Evolutionary conservation across 2,888 invertebrate species (phyloP), one percentile per base, ranked within the genome.

Genomic region (Xylota segnis): DNA sequence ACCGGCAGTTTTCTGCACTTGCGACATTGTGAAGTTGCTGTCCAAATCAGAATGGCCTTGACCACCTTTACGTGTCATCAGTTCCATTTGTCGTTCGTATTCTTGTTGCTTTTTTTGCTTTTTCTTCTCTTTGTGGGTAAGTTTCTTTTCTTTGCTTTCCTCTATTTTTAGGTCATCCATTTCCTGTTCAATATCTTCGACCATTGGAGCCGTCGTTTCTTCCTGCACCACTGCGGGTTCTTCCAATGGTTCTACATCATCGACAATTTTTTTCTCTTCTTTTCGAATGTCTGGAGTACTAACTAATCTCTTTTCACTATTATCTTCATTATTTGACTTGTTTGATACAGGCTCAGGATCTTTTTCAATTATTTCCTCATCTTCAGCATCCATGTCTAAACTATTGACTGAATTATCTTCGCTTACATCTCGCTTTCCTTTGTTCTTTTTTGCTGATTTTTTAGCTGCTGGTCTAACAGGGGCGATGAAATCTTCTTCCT

Each of bases 11-110:
- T 95, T 95, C 93, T 95, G 94, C 89, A 95, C 94, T 90, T 95
- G 95, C 4, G 99, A 99, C 86, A 99, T 97, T 4, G 99, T 98
- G 91, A 99, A 99, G 92, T 99, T 99, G 43, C 96, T 96, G 78
- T 97, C 98, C 14, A 98, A 93, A 75, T 97, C 97, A 47, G 97
- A 97, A 90, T 97, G 96, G 0, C 97, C 98, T 91, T 96, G 96
- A 0, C 97, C 97, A 18, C 97, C 97, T 91, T 97, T 96, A 91
- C 96, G 96, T 1, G 96, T 95, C 93, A 98, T 92, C 88, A 96
- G 91, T 91, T 98, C 97, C 94, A 98, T 94, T 90, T 97, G 96
- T 89, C 96, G 96, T 90, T 98, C 97, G 92, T 96, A 97, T 90
- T 98, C 97, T 90, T 96, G 95, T 92, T 96, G 95, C 89, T 97